phyloP scores from a whole-genome alignment of 1,140 invertebrate species.

The Halyomorpha halys region DNA sequence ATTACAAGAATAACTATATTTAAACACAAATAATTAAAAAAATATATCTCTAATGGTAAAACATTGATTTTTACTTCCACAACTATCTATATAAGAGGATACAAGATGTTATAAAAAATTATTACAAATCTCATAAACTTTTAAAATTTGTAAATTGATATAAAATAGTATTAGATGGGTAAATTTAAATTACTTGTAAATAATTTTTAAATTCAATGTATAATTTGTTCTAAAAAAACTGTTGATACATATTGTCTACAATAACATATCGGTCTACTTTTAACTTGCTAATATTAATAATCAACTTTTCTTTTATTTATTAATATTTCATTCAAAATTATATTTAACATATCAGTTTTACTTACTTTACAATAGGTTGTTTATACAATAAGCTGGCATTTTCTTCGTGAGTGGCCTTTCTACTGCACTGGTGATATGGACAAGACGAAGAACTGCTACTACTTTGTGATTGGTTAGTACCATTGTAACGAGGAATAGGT shows the following conservation, averaged over 20 bases:
- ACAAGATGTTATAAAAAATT: no score
- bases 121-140: no score
- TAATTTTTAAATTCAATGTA: no score
- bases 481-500: slow-evolving; percentile 9
- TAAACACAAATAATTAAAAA: no score
- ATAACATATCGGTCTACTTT: not conserved
- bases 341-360: not conserved
- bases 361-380: slow-evolving; percentile 25
- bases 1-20: no score
- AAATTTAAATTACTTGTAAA: no score
- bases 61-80: no score
- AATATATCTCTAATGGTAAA: no score
- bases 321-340: not conserved
- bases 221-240: no score
- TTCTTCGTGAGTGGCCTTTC: slow-evolving; percentile 17
- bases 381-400: slow-evolving; percentile 24
- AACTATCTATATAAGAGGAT: no score
- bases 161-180: no score
- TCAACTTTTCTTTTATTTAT: not conserved
- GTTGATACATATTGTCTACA: not conserved
- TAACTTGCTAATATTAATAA: not conserved
- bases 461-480: slow-evolving; percentile 12
- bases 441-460: slow-evolving; percentile 24
- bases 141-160: no score
- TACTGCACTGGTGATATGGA: slow-evolving; percentile 23